These are phyloP conservation scores for Rotaria macrura DNA, from an alignment of 2,888 invertebrate species.

Conservation along the genomic window DNA sequence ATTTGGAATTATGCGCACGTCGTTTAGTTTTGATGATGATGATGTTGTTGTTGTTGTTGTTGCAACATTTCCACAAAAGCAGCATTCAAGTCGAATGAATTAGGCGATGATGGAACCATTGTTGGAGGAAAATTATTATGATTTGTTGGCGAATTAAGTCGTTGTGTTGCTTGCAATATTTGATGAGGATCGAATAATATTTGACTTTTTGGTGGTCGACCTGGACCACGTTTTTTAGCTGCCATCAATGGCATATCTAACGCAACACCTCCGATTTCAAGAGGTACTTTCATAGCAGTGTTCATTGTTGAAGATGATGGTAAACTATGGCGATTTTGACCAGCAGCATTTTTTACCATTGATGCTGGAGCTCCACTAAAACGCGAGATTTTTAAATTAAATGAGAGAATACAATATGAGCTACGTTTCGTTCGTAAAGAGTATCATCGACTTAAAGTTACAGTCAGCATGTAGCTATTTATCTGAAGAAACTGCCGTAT, in stretches of 20 bases:
- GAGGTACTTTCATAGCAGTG: background rate
- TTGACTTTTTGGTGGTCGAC: conserved; percentile 9
- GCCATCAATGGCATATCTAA: background rate
- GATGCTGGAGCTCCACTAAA: background rate
- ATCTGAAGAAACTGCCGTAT: too few species aligned
- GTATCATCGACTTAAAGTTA: too few species aligned
- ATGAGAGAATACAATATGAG: too few species aligned
- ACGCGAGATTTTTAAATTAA: too few species aligned
- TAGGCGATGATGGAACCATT: background rate
- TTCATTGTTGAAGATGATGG: background rate
- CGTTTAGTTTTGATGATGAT: background rate
- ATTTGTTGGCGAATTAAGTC: background rate
- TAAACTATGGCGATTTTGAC: background rate
- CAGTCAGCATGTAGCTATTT: too few species aligned
- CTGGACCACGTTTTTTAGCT: background rate
- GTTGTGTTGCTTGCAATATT: background rate
- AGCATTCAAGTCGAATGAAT: background rate
- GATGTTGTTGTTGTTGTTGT: background rate
- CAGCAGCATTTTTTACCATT: background rate
- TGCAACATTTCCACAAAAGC: background rate
- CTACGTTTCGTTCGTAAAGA: too few species aligned
- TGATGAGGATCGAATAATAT: background rate
- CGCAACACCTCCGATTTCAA: background rate
- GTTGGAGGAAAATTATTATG: background rate
- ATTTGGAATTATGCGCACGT: background rate